phyloP scores from a whole-genome alignment of 2,113 vertebrate species.

The Myrmophylax atrothorax region DNA sequence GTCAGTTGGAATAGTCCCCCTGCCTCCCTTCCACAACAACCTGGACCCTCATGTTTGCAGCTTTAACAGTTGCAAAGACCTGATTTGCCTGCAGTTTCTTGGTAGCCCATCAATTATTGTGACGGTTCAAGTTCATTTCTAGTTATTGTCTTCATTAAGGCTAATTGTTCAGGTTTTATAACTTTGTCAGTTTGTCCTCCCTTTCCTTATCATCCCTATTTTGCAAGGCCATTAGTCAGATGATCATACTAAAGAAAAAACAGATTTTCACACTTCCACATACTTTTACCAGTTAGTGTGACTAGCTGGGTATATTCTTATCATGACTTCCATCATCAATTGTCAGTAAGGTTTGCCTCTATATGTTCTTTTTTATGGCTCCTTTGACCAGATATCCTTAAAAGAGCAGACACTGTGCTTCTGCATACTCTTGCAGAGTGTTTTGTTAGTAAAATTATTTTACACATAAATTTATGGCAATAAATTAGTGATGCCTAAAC shows the following conservation, averaged over 20 bases:
- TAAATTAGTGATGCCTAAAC: not conserved
- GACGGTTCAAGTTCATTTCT: not conserved
- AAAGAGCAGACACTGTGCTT: not conserved
- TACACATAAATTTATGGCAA: not conserved
- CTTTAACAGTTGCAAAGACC: not conserved
- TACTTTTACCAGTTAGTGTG: not conserved
- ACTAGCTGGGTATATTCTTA: not conserved
- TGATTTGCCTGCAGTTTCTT: not conserved
- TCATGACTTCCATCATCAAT: not conserved
- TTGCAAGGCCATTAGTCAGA: not conserved
- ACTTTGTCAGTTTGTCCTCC: not conserved
- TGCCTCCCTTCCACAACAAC: rapidly evolving
- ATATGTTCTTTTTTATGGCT: not conserved
- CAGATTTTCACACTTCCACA: not conserved
- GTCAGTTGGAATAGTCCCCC: rapidly evolving
- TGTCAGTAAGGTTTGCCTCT: not conserved
- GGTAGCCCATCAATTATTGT: not conserved
- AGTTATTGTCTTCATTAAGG: not conserved
- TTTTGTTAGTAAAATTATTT: not conserved
- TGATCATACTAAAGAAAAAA: not conserved
- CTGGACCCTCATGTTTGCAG: not conserved
- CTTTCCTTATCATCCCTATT: not conserved
- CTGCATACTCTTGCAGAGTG: not conserved
- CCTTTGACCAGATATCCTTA: not conserved
- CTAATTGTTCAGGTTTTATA: not conserved